Conservation (phyloP, 2,797 vertebrate species). For the Petrocephalus schoutedeni region DNA sequence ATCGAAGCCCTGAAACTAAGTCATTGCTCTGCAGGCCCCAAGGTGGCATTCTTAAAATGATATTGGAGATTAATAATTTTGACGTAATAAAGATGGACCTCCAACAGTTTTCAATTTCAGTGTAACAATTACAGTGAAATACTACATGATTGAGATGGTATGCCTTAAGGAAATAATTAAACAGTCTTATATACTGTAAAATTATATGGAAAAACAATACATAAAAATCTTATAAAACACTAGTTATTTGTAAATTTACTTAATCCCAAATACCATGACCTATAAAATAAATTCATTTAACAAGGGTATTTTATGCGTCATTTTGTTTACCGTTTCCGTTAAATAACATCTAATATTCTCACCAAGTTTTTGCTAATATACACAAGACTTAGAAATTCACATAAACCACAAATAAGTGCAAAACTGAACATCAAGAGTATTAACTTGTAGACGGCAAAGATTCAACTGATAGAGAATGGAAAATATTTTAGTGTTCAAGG, state of each 20-base stretch:
- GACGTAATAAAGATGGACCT: neutral
- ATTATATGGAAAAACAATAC: neutral
- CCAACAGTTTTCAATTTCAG: neutral
- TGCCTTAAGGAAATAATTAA: neutral
- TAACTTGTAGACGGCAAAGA: neutral
- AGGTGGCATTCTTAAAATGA: neutral
- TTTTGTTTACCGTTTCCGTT: neutral
- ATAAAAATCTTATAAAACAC: neutral
- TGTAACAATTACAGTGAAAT: neutral
- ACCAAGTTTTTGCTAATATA: neutral
- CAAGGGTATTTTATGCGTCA: neutral
- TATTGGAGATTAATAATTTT: neutral
- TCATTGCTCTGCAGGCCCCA: neutral
- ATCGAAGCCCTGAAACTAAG: neutral
- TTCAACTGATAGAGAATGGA: slow-evolving; percentile 28
- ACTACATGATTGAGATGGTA: neutral
- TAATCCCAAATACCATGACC: neutral
- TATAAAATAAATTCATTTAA: neutral
- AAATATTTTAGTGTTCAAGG: slow-evolving; percentile 25
- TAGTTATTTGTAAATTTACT: neutral
- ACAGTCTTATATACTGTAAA: neutral
- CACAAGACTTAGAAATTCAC: neutral
- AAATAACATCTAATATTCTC: neutral
- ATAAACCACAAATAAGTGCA: neutral
- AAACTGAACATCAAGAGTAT: neutral